Conservation (phyloP, 1,140 invertebrate genomes). For the Papilio machaon region DNA sequence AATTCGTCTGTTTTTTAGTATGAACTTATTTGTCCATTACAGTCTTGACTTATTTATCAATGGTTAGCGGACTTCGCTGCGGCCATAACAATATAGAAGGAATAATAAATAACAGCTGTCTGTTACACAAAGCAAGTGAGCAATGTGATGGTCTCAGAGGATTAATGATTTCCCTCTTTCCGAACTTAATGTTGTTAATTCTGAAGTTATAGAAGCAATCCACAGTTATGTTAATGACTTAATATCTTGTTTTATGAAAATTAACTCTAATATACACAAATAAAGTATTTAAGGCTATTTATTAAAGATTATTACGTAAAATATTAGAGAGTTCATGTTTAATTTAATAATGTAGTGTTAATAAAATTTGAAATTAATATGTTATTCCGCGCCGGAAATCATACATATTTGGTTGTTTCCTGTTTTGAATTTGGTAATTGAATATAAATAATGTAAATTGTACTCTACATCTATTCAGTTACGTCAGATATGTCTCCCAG, state of each 20-base stretch:
- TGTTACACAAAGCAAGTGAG: conserved; percentile 24
- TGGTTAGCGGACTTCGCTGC: neutral
- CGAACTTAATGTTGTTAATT: conserved; percentile 20
- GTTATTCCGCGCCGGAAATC: neutral
- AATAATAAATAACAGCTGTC: conserved; percentile 26
- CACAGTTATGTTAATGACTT: neutral
- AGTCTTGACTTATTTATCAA: conserved; percentile 16
- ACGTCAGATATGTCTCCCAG: too few relatives aligned
- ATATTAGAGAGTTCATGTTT: too few relatives aligned
- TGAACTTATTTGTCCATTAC: conserved; percentile 11
- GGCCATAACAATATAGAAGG: conserved; percentile 11
- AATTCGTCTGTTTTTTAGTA: neutral
- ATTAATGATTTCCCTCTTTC: conserved; percentile 23
- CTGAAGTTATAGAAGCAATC: neutral
- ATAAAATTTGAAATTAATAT: neutral
- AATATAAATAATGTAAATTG: too few relatives aligned
- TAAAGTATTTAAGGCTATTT: too few relatives aligned
- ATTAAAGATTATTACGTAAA: too few relatives aligned
- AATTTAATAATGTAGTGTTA: too few relatives aligned
- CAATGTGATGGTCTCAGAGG: conserved; percentile 23
- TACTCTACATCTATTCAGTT: too few relatives aligned
- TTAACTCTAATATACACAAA: neutral
- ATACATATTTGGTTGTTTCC: too few relatives aligned
- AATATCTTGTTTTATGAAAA: neutral
- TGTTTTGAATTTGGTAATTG: too few relatives aligned